Conservation (phyloP, 2,113 vertebrate species). For the Ranitomeya variabilis region DNA sequence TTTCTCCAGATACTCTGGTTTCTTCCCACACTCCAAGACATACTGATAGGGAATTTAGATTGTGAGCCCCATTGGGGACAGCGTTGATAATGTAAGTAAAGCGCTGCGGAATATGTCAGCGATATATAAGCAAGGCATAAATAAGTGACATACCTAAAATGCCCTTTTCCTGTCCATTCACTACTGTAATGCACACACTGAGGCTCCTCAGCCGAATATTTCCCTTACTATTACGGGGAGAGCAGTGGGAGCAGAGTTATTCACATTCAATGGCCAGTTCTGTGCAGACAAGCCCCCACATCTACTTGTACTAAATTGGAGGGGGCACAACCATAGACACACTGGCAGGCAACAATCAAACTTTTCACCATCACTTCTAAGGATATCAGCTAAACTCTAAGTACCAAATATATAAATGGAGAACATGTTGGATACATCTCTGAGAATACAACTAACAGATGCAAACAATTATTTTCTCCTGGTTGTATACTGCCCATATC, state of each 20-base stretch:
- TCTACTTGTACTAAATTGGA: neutral
- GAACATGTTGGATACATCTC: neutral
- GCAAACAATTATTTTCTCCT: neutral
- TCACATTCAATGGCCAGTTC: neutral
- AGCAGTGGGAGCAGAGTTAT: neutral
- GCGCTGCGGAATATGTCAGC: no score
- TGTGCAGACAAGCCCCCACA: neutral
- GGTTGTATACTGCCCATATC: neutral
- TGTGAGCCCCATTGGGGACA: no score
- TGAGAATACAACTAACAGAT: neutral
- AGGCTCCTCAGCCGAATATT: neutral
- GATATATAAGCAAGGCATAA: neutral
- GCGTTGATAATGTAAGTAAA: no score
- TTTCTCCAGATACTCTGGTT: no score
- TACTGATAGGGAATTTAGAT: no score
- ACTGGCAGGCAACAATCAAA: neutral
- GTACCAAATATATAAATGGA: neutral
- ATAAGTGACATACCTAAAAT: neutral
- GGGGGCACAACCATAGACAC: neutral
- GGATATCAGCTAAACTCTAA: neutral
- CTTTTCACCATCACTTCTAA: neutral
- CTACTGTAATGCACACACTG: neutral
- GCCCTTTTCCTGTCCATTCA: neutral
- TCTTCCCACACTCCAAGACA: no score
- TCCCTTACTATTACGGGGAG: neutral